Conservation (phyloP, 2,113 vertebrate species). For the Lycaon pictus region DNA sequence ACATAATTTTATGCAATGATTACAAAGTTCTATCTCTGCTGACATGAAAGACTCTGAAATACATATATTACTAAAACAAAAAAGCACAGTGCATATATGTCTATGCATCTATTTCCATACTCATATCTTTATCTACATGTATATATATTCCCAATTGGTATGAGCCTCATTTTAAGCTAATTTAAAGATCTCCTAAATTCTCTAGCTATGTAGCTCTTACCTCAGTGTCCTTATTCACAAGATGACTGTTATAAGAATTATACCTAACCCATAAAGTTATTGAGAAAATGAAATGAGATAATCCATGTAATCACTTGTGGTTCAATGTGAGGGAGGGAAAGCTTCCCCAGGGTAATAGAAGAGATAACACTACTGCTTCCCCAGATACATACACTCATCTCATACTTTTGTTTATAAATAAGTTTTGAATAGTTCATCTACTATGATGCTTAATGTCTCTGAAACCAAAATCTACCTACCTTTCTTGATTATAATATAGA, state of each 20-base stretch:
- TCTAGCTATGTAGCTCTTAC: neutral
- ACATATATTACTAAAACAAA: neutral
- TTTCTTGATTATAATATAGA: neutral
- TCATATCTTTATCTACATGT: neutral
- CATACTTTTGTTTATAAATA: neutral
- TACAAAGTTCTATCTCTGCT: neutral
- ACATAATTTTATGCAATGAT: neutral
- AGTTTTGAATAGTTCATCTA: conserved; percentile 30
- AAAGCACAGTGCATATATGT: neutral
- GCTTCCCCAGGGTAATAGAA: neutral
- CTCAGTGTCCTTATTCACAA: conserved; percentile 29
- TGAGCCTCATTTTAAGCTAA: neutral
- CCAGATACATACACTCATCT: neutral
- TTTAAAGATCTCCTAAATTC: conserved; percentile 6
- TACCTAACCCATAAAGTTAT: neutral
- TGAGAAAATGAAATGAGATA: neutral
- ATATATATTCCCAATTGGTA: neutral
- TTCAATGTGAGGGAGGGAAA: neutral
- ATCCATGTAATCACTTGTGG: neutral
- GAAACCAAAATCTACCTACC: neutral
- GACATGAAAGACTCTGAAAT: neutral
- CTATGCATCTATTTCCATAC: neutral
- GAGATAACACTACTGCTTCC: neutral
- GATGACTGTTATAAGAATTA: neutral
- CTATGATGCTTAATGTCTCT: neutral